Evolutionary conservation across 2,113 vertebrate species (phyloP).

Genomic region (Ailuropoda melanoleuca): DNA sequence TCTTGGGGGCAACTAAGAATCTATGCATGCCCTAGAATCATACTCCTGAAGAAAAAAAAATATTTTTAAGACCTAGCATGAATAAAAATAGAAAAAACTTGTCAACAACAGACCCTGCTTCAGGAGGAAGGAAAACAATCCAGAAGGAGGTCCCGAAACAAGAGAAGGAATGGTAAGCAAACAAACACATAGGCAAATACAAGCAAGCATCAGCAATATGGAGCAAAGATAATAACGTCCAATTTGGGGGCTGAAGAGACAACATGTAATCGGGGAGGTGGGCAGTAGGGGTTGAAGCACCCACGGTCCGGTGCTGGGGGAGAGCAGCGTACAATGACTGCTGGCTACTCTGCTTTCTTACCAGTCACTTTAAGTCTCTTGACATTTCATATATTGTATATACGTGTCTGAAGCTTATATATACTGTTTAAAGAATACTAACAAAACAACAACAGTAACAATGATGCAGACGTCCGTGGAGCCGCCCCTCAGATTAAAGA

Average conservation of each 20-base stretch:
- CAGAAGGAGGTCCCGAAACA: neutral
- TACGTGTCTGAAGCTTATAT: rapidly evolving
- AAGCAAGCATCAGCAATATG: rapidly evolving
- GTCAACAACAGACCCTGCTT: neutral
- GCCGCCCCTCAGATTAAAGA: neutral
- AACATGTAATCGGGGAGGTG: rapidly evolving
- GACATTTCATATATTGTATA: rapidly evolving
- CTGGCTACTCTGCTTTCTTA: too few species aligned
- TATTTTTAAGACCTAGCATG: neutral
- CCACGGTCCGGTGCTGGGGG: rapidly evolving
- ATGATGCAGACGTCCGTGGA: rapidly evolving
- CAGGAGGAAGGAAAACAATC: too few species aligned
- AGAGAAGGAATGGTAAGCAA: rapidly evolving
- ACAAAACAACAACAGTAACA: neutral
- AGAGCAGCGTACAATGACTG: neutral
- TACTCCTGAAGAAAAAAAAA: too few species aligned
- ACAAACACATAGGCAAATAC: rapidly evolving
- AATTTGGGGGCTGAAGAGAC: neutral
- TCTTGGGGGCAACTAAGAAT: neutral
- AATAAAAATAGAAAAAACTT: neutral
- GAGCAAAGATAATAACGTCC: rapidly evolving
- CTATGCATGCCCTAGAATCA: neutral
- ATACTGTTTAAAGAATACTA: neutral
- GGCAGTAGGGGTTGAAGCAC: rapidly evolving
- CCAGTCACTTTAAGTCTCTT: neutral